phyloP scores from a whole-genome alignment of 2,888 invertebrate species.

The Ethmia dodecea region DNA sequence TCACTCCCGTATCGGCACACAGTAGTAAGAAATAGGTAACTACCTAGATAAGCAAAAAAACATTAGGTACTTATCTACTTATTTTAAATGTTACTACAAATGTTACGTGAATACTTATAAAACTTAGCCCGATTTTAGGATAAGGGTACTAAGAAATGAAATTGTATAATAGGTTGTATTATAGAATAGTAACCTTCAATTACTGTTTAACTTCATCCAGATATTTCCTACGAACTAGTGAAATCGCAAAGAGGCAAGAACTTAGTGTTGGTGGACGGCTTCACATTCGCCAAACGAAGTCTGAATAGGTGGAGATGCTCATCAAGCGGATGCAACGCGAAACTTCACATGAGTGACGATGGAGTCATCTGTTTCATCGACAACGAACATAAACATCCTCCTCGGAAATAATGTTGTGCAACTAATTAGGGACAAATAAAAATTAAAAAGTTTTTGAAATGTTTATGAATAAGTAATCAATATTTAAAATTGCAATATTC shows the following conservation, averaged over 20 bases:
- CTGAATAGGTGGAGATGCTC: too few relatives aligned
- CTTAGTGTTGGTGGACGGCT: conserved; percentile 26
- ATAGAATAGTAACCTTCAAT: too few relatives aligned
- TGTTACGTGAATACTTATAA: too few relatives aligned
- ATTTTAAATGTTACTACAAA: too few relatives aligned
- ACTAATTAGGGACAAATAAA: conserved; percentile 17
- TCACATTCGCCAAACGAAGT: conserved; percentile 27
- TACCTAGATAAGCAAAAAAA: too few relatives aligned
- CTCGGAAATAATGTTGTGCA: conserved; percentile 28
- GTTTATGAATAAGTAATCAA: background rate
- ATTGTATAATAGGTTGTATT: too few relatives aligned
- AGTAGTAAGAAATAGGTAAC: too few relatives aligned
- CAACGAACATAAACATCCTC: conserved; percentile 26
- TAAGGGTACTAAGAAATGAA: too few relatives aligned
- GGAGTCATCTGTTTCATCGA: conserved; percentile 5
- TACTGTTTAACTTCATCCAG: too few relatives aligned
- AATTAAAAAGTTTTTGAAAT: conserved; percentile 12
- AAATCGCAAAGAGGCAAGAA: conserved; percentile 10
- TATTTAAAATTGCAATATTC: background rate
- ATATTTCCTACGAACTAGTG: background rate
- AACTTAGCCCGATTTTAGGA: too few relatives aligned
- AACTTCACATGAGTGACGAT: conserved; percentile 15
- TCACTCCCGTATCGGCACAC: too few relatives aligned
- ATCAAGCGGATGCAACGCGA: conserved; percentile 18
- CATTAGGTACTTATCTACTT: too few relatives aligned